Base-by-base conservation (phyloP, 2,888 invertebrate species). In the Autographa gamma region DNA sequence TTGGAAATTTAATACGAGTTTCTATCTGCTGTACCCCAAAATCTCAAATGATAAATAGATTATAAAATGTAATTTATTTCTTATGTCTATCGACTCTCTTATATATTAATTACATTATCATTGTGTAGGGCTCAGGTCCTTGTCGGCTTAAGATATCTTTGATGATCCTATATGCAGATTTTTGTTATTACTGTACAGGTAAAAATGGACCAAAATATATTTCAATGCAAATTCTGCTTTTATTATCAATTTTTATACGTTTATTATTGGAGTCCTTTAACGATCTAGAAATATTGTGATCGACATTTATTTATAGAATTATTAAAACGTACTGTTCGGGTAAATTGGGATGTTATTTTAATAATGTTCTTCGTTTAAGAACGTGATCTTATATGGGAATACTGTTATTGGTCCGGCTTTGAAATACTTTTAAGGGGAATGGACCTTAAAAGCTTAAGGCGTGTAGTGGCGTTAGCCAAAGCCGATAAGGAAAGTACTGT, bases 31-130 rank as follows among this genome's bases (percentile, higher is more conserved):
- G 58, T 48, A 56, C 76, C 65, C 80, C 73, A 80, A 78, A 69
- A 69, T 68, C 71, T 72, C 65, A 67, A 77, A 82, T 87, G 88
- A 91, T 88, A 88, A 87, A 91, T 89, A 88, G 86, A 88, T 88
- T 84, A 83, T 78, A 84, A 85, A 83, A 84, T 85, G 83, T 88
- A 85, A 90, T 89, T 85, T 88, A 88, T 79, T 82, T 66, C 71
- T 82, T 63, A 68, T 75, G 64, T 72, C 72, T 78, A 66, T 61
- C 48, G 52, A 58, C 38, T 70, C 60, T 73, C 73, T 81, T 80
- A 69, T 73, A 66, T 82, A 83, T 84, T 84, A 83, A 87, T 88
- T 83, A 85, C 84, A 80, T 85, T 80, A 79, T 85, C 85, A 78
- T n/a, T 76, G 60, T 60, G 60, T 31, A 43, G 60, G 61, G 73